Conservation (phyloP, 2,888 invertebrate species). For the Smittia aterrima region DNA sequence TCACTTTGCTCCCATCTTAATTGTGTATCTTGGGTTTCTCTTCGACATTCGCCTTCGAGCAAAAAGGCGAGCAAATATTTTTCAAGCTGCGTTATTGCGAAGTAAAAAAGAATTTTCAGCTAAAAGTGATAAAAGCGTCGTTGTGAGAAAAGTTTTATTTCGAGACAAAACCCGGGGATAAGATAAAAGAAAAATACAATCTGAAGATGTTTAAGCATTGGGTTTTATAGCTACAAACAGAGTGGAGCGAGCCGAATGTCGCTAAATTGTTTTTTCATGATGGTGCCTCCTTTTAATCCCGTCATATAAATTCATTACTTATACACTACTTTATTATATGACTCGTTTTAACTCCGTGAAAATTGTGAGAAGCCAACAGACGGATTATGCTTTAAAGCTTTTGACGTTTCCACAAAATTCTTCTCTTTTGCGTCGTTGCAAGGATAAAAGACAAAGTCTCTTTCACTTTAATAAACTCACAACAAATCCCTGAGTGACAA, state of each 20-base stretch:
- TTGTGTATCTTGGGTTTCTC: background rate
- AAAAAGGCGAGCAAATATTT: background rate
- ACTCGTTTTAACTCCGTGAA: background rate
- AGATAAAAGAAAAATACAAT: background rate
- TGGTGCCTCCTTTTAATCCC: conserved; percentile 4
- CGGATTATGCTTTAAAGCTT: no score
- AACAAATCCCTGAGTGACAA: no score
- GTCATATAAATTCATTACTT: conserved; percentile 25
- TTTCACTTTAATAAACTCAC: no score
- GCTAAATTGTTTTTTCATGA: conserved; percentile 17
- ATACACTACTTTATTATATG: conserved; percentile 13
- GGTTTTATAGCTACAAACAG: background rate
- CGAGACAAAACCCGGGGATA: background rate
- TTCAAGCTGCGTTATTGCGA: background rate
- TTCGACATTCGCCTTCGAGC: background rate
- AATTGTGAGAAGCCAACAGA: background rate
- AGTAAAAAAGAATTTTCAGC: conserved; percentile 1
- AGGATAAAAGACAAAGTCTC: no score
- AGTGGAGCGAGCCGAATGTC: background rate
- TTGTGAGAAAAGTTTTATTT: background rate
- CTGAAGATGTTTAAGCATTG: background rate
- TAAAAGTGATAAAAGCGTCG: background rate
- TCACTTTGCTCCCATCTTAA: conserved; percentile 3
- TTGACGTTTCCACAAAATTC: no score
- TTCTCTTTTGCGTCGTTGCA: no score